Evolutionary conservation across 2,888 invertebrate genomes (phyloP).

Genomic region (Meteorus colon): DNA sequence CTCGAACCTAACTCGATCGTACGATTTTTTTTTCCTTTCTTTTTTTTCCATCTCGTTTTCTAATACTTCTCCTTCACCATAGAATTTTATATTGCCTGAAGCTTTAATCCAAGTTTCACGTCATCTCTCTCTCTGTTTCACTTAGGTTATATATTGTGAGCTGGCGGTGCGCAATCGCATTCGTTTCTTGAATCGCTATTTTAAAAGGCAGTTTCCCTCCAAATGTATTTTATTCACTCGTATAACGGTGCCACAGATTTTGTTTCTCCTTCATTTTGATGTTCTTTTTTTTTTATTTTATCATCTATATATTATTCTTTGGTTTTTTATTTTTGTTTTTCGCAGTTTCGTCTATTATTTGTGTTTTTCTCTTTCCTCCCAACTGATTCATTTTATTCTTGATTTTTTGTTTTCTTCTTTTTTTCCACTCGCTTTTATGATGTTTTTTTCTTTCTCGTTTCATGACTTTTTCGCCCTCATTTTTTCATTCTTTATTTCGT

Average conservation of each 20-base stretch:
- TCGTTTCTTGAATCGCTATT: slow-evolving; percentile 62
- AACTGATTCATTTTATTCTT: background rate
- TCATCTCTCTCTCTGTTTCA: background rate
- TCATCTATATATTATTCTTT: slow-evolving; percentile 28
- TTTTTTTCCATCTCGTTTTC: slow-evolving; percentile 14
- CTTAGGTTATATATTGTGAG: slow-evolving; percentile 1
- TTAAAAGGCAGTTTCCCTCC: slow-evolving; percentile 59
- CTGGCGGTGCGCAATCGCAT: slow-evolving; percentile 55
- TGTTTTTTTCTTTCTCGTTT: slow-evolving; percentile 21
- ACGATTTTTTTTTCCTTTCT: background rate
- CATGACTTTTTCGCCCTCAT: slow-evolving; percentile 21
- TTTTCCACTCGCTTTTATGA: slow-evolving; percentile 12
- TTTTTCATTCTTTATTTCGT: slow-evolving; percentile 1
- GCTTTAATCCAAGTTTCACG: slow-evolving; percentile 40
- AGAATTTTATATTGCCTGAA: slow-evolving; percentile 41
- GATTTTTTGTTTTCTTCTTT: background rate
- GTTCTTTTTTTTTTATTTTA: slow-evolving; percentile 44
- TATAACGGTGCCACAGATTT: slow-evolving; percentile 31
- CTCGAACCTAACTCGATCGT: slow-evolving; percentile 6
- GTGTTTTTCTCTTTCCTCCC: slow-evolving; percentile 33
- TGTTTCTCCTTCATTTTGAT: slow-evolving; percentile 31
- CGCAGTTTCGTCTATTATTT: slow-evolving; percentile 36
- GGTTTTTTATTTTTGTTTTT: background rate
- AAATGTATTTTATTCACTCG: slow-evolving; percentile 37
- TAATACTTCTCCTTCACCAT: slow-evolving; percentile 4